Conservation (phyloP, 2,888 invertebrate genomes). For the Bhutanitis thaidina region DNA sequence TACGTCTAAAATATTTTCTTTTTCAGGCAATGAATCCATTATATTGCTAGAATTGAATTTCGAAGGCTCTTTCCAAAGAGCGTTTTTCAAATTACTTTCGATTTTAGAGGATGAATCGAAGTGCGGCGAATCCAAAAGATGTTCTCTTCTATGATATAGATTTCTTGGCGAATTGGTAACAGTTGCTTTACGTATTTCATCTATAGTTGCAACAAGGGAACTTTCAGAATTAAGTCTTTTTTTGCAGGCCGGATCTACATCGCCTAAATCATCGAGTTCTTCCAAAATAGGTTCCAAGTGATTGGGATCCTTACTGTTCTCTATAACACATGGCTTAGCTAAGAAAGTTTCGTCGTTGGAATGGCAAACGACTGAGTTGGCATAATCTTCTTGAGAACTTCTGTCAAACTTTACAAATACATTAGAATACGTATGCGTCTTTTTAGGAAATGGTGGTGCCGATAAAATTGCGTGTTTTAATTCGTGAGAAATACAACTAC, state of each 20-base stretch:
- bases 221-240: conserved; percentile 75
- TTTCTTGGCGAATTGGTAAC: conserved; percentile 79
- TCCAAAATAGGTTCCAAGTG: conserved; percentile 78
- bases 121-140: conserved; percentile 69
- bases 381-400: conserved; percentile 71
- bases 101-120: conserved; percentile 51
- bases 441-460: conserved; percentile 69
- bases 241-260: conserved; percentile 58
- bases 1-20: conserved; percentile 54
- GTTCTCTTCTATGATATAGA: conserved; percentile 75
- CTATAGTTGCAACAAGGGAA: conserved; percentile 82
- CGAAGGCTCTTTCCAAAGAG: conserved; percentile 72
- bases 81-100: conserved; percentile 57
- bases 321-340: conserved; percentile 78
- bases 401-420: conserved; percentile 68
- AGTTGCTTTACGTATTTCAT: conserved; percentile 80
- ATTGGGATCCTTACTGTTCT: conserved; percentile 71
- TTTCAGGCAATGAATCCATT: conserved; percentile 64
- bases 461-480: conserved; percentile 63
- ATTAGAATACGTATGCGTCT: conserved; percentile 68
- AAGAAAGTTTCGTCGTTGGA: conserved; percentile 71
- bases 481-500: conserved; percentile 70
- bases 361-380: conserved; percentile 73
- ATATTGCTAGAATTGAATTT: conserved; percentile 66
- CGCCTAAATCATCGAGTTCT: conserved; percentile 78